A percentile compares a stretch with the other conserved stretches of the same genome.
These are phyloP conservation scores for Noctilio leporinus DNA, from an alignment of 2,113 vertebrate genomes.

Conservation along the genomic window DNA sequence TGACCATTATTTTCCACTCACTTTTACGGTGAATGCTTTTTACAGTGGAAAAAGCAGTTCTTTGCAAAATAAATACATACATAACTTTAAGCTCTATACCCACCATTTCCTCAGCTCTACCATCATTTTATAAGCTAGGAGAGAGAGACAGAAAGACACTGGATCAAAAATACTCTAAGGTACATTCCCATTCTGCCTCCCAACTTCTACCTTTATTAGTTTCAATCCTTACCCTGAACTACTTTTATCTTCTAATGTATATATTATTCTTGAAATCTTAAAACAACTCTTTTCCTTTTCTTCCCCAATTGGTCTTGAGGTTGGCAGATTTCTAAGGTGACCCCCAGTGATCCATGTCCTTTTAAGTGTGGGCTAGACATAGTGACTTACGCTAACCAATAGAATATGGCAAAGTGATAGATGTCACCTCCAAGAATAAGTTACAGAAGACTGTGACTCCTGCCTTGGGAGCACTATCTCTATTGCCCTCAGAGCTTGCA, in stretches of 20 bases:
- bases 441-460: background rate
- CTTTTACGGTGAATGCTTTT: too few relatives aligned
- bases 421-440: background rate
- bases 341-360: background rate
- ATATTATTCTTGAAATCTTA: background rate
- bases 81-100: background rate
- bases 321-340: background rate
- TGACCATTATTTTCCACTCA: background rate
- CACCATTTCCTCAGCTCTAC: background rate
- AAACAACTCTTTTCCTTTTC: background rate
- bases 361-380: background rate
- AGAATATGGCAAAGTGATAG: background rate
- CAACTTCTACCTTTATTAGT: background rate
- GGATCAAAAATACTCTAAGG: background rate
- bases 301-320: background rate
- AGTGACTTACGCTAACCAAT: background rate
- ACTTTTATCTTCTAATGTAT: background rate
- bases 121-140: background rate
- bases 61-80: background rate
- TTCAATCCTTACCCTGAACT: background rate
- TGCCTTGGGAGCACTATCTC: background rate
- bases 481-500: background rate
- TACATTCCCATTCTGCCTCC: background rate
- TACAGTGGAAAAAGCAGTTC: background rate
- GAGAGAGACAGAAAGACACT: background rate